phyloP scores from a whole-genome alignment of 2,113 vertebrate genomes.

The Callipepla squamata region DNA sequence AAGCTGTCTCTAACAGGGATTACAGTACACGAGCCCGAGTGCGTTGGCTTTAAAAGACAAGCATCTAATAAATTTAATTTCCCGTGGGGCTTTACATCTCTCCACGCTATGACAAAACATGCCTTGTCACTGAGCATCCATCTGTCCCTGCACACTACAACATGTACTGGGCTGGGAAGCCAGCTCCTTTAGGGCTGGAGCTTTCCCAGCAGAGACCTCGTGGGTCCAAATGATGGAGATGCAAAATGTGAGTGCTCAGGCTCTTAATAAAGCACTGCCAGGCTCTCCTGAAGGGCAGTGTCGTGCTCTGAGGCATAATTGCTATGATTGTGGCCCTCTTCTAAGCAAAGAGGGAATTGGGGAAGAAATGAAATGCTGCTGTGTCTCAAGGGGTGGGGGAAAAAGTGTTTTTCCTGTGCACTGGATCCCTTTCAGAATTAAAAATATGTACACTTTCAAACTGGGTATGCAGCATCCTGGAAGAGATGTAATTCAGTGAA shows the following conservation, averaged over 20 bases:
- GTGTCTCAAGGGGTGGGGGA: neutral
- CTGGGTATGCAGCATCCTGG: slow-evolving; percentile 33
- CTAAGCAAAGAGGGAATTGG: neutral
- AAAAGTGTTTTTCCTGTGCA: neutral
- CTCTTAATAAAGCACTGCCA: neutral
- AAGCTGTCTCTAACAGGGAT: neutral
- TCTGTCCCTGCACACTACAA: slow-evolving; percentile 20
- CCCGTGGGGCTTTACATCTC: neutral
- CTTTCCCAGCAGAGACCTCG: neutral
- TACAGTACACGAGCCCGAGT: neutral
- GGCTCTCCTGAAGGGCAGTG: neutral
- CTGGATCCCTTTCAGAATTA: slow-evolving; percentile 53
- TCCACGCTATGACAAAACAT: slow-evolving; percentile 27
- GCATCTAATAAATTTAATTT: slow-evolving; percentile 48
- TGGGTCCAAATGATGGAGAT: neutral
- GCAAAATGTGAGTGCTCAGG: neutral
- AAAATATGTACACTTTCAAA: slow-evolving; percentile 23
- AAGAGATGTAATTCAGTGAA: slow-evolving; percentile 15
- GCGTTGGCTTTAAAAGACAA: slow-evolving; percentile 13
- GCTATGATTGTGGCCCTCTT: neutral
- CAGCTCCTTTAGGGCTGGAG: neutral
- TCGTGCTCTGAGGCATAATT: neutral
- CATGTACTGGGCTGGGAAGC: neutral
- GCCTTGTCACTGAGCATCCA: slow-evolving; percentile 31
- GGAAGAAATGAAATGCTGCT: slow-evolving; percentile 7